Base-by-base conservation (phyloP, 2,113 vertebrate genomes). In the Zingel zingel region DNA sequence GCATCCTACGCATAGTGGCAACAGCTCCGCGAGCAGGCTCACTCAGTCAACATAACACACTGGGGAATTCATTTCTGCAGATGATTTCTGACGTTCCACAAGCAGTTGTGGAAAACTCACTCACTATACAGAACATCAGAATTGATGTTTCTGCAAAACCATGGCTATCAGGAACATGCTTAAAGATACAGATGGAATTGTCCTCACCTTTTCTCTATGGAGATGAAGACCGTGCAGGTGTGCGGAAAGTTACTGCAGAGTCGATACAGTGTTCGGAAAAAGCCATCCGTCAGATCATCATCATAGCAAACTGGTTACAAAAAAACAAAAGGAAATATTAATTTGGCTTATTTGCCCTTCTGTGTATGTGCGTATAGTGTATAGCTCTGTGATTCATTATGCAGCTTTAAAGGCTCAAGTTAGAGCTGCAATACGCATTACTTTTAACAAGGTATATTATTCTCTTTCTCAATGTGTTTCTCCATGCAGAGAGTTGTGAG, bases 271-370 rank as follows among this genome's bases (percentile, higher is more conserved):
- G 94, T 98, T 85, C 90, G 92, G 91, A 99, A 99, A 15, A 99
- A 84, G 2, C 95, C 97, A 4, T 98, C 96, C 0, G 98, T 99
- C 50, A 99, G 91, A 50, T 97, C 96, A 1, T 99, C 96, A 0
- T 99, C 98, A 3, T 99, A 99, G 85, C 97, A 97, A 67, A 99
- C 98, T 99, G 91, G 1, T 21, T 74, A 67, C 19, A 69, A 47
- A 90, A 43, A 45, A 57, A 50, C 14, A 65, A 12, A 64, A 16
- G 0, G 1, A 0, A 59, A 39, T 51, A 0, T 27, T 56, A n/a
- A 7, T 39, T 56, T 19, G 15, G 1, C n/a, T n/a, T 2, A 9
- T 48, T 43, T 10, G 33, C 39, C 39, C 16, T 27, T 19, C n/a
- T 54, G 16, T 51, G 18, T 9, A 10, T 50, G 5, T 51, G 65